phyloP scores from a whole-genome alignment of 2,797 vertebrate genomes.

The Chelon labrosus region DNA sequence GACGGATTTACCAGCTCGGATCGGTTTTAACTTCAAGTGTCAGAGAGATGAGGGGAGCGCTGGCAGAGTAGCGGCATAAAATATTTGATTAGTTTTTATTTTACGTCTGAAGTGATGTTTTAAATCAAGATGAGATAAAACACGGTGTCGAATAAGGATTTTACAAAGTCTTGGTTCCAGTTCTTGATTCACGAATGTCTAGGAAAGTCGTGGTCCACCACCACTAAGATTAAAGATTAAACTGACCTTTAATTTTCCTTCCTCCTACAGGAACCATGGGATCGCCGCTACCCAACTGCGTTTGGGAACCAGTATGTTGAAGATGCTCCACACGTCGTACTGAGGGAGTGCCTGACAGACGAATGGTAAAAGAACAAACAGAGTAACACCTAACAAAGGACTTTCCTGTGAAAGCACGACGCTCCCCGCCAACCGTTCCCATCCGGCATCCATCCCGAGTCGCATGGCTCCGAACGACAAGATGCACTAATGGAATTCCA shows the following conservation, averaged over 20 bases:
- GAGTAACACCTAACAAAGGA: background rate
- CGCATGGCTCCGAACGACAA: slow-evolving; percentile 71
- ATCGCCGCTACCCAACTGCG: slow-evolving; percentile 59
- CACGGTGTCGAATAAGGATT: no score
- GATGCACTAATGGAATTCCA: slow-evolving; percentile 89
- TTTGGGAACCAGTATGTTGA: slow-evolving; percentile 73
- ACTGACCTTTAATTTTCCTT: slow-evolving; percentile 14
- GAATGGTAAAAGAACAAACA: slow-evolving; percentile 44
- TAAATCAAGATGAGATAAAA: no score
- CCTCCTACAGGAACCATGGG: slow-evolving; percentile 75
- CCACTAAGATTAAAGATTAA: background rate
- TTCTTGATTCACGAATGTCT: no score
- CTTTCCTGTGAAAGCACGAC: slow-evolving; percentile 18
- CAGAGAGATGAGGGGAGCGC: background rate
- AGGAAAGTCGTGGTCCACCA: no score
- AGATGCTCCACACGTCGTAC: slow-evolving; percentile 12
- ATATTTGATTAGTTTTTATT: no score
- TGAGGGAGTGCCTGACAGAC: slow-evolving; percentile 50
- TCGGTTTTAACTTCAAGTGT: background rate
- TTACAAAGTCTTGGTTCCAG: no score
- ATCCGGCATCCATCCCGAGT: slow-evolving; percentile 19
- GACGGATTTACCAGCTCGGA: slow-evolving; percentile 32
- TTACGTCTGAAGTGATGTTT: no score
- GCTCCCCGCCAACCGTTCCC: background rate
- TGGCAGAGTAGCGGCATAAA: background rate